Evolutionary conservation across 2,888 invertebrate species (phyloP), one percentile per base, ranked within the genome.

Genomic region (Clepsis dumicolana): DNA sequence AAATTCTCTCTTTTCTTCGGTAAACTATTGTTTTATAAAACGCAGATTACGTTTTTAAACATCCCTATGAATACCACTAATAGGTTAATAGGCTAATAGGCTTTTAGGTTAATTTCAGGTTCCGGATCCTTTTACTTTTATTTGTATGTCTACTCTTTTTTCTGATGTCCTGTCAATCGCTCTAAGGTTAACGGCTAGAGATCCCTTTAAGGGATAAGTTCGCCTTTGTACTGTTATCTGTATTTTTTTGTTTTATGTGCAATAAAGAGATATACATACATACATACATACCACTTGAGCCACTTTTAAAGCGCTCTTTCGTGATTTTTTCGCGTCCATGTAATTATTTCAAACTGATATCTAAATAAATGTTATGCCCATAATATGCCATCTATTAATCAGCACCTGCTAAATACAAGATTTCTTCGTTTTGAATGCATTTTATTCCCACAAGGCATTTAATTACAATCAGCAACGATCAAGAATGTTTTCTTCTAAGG

Each of bases 381-480:
- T n/a, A n/a, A n/a, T n/a, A n/a, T 86, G 78, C 82, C 83, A 83
- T 80, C 81, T 81, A 75, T 75, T 76, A 44, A 79, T 76, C 78
- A 80, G 74, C 67, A 60, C 24, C 27, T 52, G 29, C 48, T 41
- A 32, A n/a, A 21, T 21, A 80, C 89, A 90, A 89, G 90, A 88
- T 82, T 85, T 86, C 88, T 88, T 91, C 88, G 83, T 84, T 83
- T 83, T 48, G 48, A 48, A 83, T 82, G 84, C 86, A 86, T 83
- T 84, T 80, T 83, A 78, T 91, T 91, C 91, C 86, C 90, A 91
- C 88, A 85, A 82, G 86, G 80, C 82, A 79, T 84, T 87, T 86
- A 87, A 80, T 84, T 85, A 82, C 85, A 86, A 89, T 88, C 86
- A 86, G 80, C 81, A 77, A 78, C 79, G 82, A 86, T 85, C 85